These are phyloP conservation scores for Protomyctophum bolini DNA, from an alignment of 2,113 vertebrate species.

Conservation along the genomic window DNA sequence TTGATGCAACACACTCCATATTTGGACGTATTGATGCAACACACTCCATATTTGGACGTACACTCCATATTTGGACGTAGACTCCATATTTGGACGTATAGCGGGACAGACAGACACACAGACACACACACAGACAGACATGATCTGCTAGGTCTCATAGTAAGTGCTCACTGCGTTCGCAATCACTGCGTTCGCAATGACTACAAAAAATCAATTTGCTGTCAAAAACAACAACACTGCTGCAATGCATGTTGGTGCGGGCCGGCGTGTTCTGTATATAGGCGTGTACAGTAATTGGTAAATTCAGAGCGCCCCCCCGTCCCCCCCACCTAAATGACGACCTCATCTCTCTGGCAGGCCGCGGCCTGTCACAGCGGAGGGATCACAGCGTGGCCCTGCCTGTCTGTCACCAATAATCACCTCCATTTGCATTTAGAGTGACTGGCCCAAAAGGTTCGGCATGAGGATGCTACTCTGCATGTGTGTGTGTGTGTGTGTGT, in stretches of 20 bases:
- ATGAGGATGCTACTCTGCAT: slow-evolving; percentile 5
- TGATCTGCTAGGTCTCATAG: too few species aligned
- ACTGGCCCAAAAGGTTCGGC: slow-evolving; percentile 53
- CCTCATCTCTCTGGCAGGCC: slow-evolving; percentile 73
- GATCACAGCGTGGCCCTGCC: slow-evolving; percentile 13
- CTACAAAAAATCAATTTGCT: too few species aligned
- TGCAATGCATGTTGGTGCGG: slow-evolving; percentile 5
- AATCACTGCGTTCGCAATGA: too few species aligned
- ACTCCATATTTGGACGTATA: too few species aligned
- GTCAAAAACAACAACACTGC: too few species aligned
- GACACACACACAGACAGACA: too few species aligned
- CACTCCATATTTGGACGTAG: too few species aligned
- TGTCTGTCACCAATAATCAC: slow-evolving; percentile 53
- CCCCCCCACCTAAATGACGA: slow-evolving; percentile 76
- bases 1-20: too few species aligned
- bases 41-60: too few species aligned
- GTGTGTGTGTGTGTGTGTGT: slow-evolving; percentile 1
- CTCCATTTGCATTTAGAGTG: slow-evolving; percentile 79
- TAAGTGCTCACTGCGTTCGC: too few species aligned
- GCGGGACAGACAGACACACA: too few species aligned
- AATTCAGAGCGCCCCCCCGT: slow-evolving; percentile 68
- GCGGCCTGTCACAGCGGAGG: slow-evolving; percentile 62
- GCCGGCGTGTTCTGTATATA: slow-evolving; percentile 40
- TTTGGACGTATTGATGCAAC: too few species aligned
- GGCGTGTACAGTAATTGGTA: slow-evolving; percentile 72